phyloP scores from a whole-genome alignment of 2,888 invertebrate genomes.

The Adelognathus sp. region DNA sequence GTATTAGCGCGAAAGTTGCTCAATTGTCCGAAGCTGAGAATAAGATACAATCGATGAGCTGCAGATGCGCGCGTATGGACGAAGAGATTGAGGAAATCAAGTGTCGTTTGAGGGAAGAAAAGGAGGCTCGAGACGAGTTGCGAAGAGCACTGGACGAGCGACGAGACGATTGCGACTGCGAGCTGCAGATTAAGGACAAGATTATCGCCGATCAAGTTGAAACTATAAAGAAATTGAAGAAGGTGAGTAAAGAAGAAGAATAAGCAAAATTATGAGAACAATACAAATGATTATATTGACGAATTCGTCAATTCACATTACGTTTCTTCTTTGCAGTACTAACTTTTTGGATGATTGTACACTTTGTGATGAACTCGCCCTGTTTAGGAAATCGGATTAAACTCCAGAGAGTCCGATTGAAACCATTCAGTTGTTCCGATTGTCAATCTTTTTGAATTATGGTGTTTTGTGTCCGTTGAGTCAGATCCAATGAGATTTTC shows the following conservation, averaged over 20 bases:
- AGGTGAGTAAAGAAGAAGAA: conserved; percentile 48
- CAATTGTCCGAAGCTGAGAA: conserved; percentile 55
- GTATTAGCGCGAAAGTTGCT: conserved; percentile 62
- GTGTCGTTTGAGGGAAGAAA: conserved; percentile 60
- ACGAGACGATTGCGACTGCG: conserved; percentile 65
- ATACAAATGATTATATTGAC: conserved; percentile 7
- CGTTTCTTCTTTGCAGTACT: no score
- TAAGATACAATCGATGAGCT: conserved; percentile 55
- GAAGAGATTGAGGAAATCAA: conserved; percentile 62
- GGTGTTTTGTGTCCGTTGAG: no score
- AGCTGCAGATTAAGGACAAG: conserved; percentile 69
- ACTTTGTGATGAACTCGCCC: no score
- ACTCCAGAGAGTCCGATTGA: no score
- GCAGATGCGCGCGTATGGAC: conserved; percentile 59
- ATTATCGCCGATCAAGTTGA: conserved; percentile 70
- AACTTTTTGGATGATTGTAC: no score
- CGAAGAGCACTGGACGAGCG: conserved; percentile 63
- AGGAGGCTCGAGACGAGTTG: conserved; percentile 56
- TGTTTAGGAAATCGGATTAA: no score
- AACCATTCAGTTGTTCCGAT: no score
- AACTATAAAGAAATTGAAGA: conserved; percentile 68
- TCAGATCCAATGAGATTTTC: no score
- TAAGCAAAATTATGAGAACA: no score
- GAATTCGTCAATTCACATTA: conserved; percentile 4
- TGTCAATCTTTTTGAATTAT: no score